Evolutionary conservation across 2,888 invertebrate species (phyloP), one percentile per base, ranked within the genome.

Genomic region (Pegoplata infirma): DNA sequence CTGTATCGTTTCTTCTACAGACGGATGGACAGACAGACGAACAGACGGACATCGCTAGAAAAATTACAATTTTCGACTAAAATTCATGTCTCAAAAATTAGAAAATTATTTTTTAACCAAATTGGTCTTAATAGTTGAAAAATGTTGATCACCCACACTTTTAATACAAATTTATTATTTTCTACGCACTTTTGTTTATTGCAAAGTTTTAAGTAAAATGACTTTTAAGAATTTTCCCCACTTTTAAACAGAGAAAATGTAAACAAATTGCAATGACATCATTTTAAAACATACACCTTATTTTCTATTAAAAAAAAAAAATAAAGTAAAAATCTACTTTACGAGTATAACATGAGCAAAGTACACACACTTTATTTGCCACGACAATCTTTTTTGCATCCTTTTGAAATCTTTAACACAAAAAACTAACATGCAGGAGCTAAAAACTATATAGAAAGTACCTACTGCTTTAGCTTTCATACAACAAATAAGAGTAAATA

Each of bases 261-360:
- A 67, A 74, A 67, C 59, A 74, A 74, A 74, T 74, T 74, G 67
- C 59, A 53, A 67, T 61, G 74, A 74, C 74, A 74, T 74, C 67
- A 67, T 74, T 67, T 67, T 46, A 46, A 53, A 67, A 51, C n/a
- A 19, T 16, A 64, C 47, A 36, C 46, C 17, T 36, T 64, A 40
- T 68, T 49, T 59, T 47, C 47, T 49, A 64, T 56, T 56, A n/a
- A n/a, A n/a, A n/a, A n/a, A n/a, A n/a, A n/a, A n/a, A n/a, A n/a
- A n/a, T n/a, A n/a, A n/a, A n/a, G n/a, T 72, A 25, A 56, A 40
- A 64, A 64, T 56, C 19, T 56, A 49, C 47, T 64, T 64, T 56
- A 64, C 32, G 6, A 23, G 23, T 23, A 23, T 23, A n/a, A 55
- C 61, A 46, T 53, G 53, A 21, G 32, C 32, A 46, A 23, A 61